Conservation (phyloP, 2,888 invertebrate genomes). For the Agriotes lineatus region DNA sequence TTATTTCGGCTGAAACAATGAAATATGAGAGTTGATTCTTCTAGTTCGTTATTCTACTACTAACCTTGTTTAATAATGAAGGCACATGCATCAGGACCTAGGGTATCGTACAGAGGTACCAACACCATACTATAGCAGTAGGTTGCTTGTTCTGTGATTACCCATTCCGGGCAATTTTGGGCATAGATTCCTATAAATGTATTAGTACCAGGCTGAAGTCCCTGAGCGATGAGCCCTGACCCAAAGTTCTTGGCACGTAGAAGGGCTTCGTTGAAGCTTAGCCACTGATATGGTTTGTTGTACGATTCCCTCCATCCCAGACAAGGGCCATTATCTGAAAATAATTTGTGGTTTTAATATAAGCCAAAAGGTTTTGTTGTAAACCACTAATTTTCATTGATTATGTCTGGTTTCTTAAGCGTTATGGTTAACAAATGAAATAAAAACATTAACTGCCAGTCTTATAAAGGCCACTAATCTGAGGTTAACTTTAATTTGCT, state of each 20-base stretch:
- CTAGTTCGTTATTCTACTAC: conserved; percentile 46
- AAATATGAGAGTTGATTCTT: neutral
- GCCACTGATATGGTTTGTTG: conserved; percentile 90
- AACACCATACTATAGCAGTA: conserved; percentile 95
- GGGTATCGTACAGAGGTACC: conserved; percentile 95
- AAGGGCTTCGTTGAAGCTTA: conserved; percentile 93
- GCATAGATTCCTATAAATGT: conserved; percentile 95
- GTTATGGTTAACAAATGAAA: too few relatives aligned
- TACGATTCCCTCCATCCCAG: conserved; percentile 92
- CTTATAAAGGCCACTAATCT: too few relatives aligned
- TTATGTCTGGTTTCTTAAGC: too few relatives aligned
- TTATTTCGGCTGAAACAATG: conserved; percentile 82
- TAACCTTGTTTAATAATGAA: conserved; percentile 94
- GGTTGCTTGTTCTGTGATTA: conserved; percentile 92
- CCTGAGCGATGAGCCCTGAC: conserved; percentile 87
- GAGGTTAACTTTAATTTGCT: too few relatives aligned
- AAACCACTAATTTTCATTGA: too few relatives aligned
- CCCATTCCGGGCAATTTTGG: conserved; percentile 97
- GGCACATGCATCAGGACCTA: conserved; percentile 96
- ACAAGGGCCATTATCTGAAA: conserved; percentile 90
- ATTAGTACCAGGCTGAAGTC: conserved; percentile 79
- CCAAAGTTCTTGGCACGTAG: conserved; percentile 92
- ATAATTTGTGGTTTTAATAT: too few relatives aligned
- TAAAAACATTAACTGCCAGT: too few relatives aligned
- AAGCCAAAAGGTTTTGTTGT: too few relatives aligned